Conservation (phyloP, 2,113 vertebrate species). For the Pao palembangensis region DNA sequence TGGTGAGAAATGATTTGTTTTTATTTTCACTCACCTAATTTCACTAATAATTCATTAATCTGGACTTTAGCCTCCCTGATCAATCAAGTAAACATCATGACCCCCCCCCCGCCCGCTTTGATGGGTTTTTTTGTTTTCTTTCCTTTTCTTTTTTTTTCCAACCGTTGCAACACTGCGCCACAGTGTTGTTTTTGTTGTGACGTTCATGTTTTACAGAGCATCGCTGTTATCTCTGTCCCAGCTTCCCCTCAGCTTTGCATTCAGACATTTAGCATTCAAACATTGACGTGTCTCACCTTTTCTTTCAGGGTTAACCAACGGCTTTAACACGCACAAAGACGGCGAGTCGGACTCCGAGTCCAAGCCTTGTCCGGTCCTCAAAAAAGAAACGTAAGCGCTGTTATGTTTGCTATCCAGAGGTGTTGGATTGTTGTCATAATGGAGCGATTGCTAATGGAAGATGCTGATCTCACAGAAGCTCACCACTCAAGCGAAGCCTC, state of each 20-base stretch:
- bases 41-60: too few species aligned
- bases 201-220: background rate
- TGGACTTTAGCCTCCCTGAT: background rate
- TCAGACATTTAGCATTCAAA: too few species aligned
- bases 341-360: slow-evolving; percentile 82
- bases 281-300: slow-evolving; percentile 10
- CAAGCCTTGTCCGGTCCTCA: slow-evolving; percentile 77
- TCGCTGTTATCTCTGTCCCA: background rate
- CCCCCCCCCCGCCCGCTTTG: too few species aligned
- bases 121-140: too few species aligned
- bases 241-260: background rate
- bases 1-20: slow-evolving; percentile 70
- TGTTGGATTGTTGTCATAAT: background rate
- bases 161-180: background rate
- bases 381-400: slow-evolving; percentile 80
- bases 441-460: background rate
- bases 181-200: background rate
- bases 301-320: slow-evolving; percentile 85
- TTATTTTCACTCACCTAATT: background rate
- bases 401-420: background rate
- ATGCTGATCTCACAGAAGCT: slow-evolving; percentile 64
- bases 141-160: background rate
- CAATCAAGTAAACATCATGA: background rate
- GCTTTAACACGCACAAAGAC: slow-evolving; percentile 81
- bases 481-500: slow-evolving; percentile 86